Percentiles rank a stretch among this genome's conserved stretches.
These are phyloP conservation scores for Cheilosia vernalis DNA, from an alignment of 2,888 invertebrate species.

Conservation along the genomic window DNA sequence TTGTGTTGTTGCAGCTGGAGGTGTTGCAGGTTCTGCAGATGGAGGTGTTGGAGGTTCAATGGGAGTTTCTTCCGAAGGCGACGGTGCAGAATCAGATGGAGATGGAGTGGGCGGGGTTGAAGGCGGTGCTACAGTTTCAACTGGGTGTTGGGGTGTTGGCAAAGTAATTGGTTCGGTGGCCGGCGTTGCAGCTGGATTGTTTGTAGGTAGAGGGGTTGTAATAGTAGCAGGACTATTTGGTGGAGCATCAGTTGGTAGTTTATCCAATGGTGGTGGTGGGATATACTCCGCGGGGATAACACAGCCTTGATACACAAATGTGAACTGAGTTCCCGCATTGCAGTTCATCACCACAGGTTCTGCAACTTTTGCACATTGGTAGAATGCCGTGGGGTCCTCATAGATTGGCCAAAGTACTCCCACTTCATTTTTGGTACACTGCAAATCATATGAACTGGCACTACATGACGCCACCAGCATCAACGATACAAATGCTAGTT, in stretches of 20 bases:
- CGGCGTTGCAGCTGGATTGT: not conserved
- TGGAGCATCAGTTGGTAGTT: slow-evolving; percentile 77
- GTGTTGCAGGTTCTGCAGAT: too few species aligned
- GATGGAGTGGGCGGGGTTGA: not conserved
- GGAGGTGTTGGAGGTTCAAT: not conserved
- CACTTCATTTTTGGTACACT: slow-evolving; percentile 79
- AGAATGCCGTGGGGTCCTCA: slow-evolving; percentile 79
- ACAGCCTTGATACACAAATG: slow-evolving; percentile 81
- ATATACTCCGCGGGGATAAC: slow-evolving; percentile 78
- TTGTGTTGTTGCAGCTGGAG: slow-evolving; percentile 66
- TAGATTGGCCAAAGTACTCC: slow-evolving; percentile 82
- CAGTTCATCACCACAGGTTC: slow-evolving; percentile 78
- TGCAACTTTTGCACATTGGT: slow-evolving; percentile 78
- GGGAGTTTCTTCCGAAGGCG: not conserved
- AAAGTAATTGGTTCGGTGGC: slow-evolving; percentile 27
- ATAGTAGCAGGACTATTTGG: too few species aligned
- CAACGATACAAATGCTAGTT: slow-evolving; percentile 77
- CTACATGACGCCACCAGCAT: slow-evolving; percentile 78
- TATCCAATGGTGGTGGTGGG: slow-evolving; percentile 79
- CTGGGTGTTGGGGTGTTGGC: slow-evolving; percentile 47
- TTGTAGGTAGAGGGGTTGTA: too few species aligned
- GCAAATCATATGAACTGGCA: slow-evolving; percentile 77
- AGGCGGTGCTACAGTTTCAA: not conserved
- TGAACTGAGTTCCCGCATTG: slow-evolving; percentile 80
- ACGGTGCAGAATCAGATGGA: too few species aligned